A percentile compares a stretch with the other conserved stretches of the same genome.
Conservation (phyloP, 2,888 invertebrate genomes). For the Brassicogethes aeneus region DNA sequence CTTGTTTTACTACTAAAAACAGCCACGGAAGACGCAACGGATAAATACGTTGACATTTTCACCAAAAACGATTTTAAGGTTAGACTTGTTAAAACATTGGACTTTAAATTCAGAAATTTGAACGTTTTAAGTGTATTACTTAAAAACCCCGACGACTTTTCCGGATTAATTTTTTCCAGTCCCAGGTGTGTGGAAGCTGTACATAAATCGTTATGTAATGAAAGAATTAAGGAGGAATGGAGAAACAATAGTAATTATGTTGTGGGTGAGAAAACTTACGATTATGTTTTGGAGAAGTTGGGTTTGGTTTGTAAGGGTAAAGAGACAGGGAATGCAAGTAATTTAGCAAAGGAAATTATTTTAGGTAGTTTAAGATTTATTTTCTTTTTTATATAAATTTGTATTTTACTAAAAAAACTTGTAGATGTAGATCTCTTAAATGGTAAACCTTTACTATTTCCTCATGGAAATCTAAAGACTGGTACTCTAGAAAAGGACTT, state of each 20-base stretch:
- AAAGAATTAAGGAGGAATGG: slow-evolving; percentile 20
- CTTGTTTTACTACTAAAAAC: slow-evolving; percentile 34
- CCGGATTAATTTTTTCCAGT: slow-evolving; percentile 48
- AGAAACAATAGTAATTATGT: slow-evolving; percentile 24
- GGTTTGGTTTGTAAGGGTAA: slow-evolving; percentile 44
- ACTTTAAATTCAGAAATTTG: slow-evolving; percentile 45
- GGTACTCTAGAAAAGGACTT: slow-evolving; percentile 44
- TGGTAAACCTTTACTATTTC: slow-evolving; percentile 43
- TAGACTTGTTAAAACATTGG: slow-evolving; percentile 43
- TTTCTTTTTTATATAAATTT: slow-evolving; percentile 2
- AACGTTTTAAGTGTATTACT: slow-evolving; percentile 39
- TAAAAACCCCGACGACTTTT: slow-evolving; percentile 39
- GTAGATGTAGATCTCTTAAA: slow-evolving; percentile 33
- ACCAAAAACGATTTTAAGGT: slow-evolving; percentile 41
- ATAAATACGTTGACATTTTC: slow-evolving; percentile 42
- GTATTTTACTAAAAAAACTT: slow-evolving; percentile 15
- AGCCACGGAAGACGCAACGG: slow-evolving; percentile 30
- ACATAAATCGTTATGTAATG: slow-evolving; percentile 33
- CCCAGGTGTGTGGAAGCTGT: slow-evolving; percentile 48
- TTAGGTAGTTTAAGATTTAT: not conserved
- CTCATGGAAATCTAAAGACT: slow-evolving; percentile 48
- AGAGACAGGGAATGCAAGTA: slow-evolving; percentile 47
- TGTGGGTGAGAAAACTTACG: slow-evolving; percentile 48
- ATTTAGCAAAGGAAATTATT: slow-evolving; percentile 44
- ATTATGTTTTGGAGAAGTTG: slow-evolving; percentile 39